Conservation (phyloP, 2,797 vertebrate species). For the Myotis pilosus region DNA sequence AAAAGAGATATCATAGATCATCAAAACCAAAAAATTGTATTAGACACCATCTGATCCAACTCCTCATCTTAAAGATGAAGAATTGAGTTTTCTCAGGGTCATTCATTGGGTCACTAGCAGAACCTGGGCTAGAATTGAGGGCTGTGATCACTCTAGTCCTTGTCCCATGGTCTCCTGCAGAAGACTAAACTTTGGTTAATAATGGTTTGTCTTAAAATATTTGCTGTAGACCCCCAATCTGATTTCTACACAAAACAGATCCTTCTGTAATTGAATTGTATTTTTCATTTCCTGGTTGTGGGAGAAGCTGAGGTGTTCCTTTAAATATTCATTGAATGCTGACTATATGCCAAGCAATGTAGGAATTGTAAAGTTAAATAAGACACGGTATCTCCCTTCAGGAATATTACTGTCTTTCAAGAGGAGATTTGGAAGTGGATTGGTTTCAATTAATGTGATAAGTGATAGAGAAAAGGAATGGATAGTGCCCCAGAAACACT, state of each 20-base stretch:
- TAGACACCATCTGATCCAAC: background rate
- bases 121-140: background rate
- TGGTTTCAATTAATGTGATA: constrained; percentile 69
- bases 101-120: background rate
- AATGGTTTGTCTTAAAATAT: constrained; percentile 25
- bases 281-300: constrained; percentile 53
- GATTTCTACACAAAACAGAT: constrained; percentile 44
- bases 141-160: background rate
- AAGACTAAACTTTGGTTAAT: background rate
- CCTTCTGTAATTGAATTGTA: constrained; percentile 59
- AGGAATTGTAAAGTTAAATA: constrained; percentile 59
- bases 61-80: background rate
- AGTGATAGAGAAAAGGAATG: constrained; percentile 47
- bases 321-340: constrained; percentile 69
- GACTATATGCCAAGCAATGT: background rate
- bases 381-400: constrained; percentile 48
- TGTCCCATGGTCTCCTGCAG: background rate
- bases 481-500: background rate
- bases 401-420: constrained; percentile 57
- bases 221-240: constrained; percentile 30
- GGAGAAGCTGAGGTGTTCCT: constrained; percentile 49
- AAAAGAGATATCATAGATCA: background rate
- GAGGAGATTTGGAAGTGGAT: constrained; percentile 60
- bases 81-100: constrained; percentile 26
- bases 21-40: background rate